Base-by-base conservation (phyloP, 37 sponge, comb jelly and placozoan genomes). In the Chondrosia reniformis region DNA sequence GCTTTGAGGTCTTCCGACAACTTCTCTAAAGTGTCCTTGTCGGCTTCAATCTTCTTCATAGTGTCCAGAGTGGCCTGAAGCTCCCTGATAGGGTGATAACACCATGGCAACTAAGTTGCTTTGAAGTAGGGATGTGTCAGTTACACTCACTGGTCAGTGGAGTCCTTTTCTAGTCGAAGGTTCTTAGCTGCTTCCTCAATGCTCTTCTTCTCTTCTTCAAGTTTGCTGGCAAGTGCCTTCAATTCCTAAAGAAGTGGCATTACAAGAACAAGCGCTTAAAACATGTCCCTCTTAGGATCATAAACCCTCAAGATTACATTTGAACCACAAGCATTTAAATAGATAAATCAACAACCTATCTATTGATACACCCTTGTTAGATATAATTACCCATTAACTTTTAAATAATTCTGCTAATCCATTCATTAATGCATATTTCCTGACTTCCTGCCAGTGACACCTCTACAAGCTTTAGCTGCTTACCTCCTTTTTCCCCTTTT, bases 31-130 rank as follows among this genome's bases (percentile, higher is more conserved):
- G 52, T 66, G 33, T 64, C 79, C 39, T 84, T 93, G 38, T 93
- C 94, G 55, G 86, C 84, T 57, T 96, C 84, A 49, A 96, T 83
- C 65, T 88, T 79, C 54, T 84, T 76, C 91, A 96, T 88, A 1
- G 94, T 73, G 8, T 55, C 64, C 65, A 93, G 33, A 2, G 91
- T 88, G 40, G 74, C 81, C 63, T 90, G 88, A 32, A 96, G 72
- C 74, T 93, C 94, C 45, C 97, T 96, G 73, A 3, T 45, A 24
- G 37, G 27, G 72, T 33, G 44, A 27, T 46, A 62, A 17, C 36
- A 59, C 24, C n/a, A 7, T 59, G 61, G 28, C 6, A 7, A 13
- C 8, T 30, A 25, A 13, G 30, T 59, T 49, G 15, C 10, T 15
- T 15, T 19, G 15, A 10, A 49, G 52, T 15, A 49, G 10, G 15